phyloP scores from a whole-genome alignment of 1,140 invertebrate genomes.

The Drosophila grimshawi region DNA sequence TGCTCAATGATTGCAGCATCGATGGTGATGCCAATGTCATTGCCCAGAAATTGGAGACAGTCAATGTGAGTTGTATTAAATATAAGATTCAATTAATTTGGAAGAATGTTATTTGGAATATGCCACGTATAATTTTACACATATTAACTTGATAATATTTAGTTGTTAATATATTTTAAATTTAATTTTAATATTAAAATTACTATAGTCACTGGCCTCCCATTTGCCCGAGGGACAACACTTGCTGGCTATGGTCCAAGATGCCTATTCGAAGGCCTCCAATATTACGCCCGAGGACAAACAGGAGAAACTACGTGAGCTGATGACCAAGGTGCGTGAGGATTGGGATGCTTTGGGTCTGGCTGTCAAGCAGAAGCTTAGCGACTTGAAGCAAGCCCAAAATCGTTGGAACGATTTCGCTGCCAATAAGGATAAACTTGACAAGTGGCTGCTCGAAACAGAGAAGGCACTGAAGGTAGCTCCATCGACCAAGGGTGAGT shows the following conservation, averaged over 20 bases:
- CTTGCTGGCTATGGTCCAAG: slow-evolving; percentile 91
- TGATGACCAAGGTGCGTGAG: slow-evolving; percentile 90
- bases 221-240: slow-evolving; percentile 94
- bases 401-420: slow-evolving; percentile 93
- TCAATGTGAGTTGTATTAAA: slow-evolving; percentile 85
- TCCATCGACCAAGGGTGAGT: slow-evolving; percentile 90
- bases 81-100: not conserved
- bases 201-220: slow-evolving; percentile 87
- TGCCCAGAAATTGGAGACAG: slow-evolving; percentile 93
- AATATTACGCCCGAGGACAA: slow-evolving; percentile 92
- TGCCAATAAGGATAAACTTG: slow-evolving; percentile 88
- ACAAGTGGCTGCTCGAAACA: slow-evolving; percentile 89
- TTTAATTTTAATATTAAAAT: not conserved
- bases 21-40: slow-evolving; percentile 91
- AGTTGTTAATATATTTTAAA: not conserved
- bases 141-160: not conserved
- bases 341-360: slow-evolving; percentile 94
- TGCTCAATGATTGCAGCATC: slow-evolving; percentile 92
- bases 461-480: slow-evolving; percentile 88
- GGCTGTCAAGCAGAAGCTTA: slow-evolving; percentile 91
- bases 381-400: slow-evolving; percentile 90
- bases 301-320: slow-evolving; percentile 90
- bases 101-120: too few species aligned
- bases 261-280: slow-evolving; percentile 93
- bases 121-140: too few species aligned